Conservation (phyloP, 1,140 invertebrate species). For the Drosophila aff. region DNA sequence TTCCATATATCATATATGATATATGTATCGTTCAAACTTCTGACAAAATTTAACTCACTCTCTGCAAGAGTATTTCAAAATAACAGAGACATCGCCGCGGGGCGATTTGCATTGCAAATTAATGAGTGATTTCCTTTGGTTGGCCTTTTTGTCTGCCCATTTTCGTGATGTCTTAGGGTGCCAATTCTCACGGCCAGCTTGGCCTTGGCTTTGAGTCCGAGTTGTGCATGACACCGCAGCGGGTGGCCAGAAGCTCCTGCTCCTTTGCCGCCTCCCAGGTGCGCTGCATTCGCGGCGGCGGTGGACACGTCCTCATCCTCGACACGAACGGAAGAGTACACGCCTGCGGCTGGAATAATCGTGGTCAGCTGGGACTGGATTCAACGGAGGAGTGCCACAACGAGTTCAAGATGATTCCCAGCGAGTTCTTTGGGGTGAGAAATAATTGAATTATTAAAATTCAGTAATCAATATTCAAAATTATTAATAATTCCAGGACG, state of each 20-base stretch:
- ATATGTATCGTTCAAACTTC: not conserved
- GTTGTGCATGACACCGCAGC: slow-evolving; percentile 87
- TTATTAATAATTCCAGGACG: slow-evolving; percentile 66
- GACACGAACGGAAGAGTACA: slow-evolving; percentile 89
- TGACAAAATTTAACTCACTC: not conserved
- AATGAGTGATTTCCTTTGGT: slow-evolving; percentile 74
- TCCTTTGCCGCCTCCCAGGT: slow-evolving; percentile 86
- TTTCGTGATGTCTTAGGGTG: slow-evolving; percentile 87
- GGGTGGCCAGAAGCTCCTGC: slow-evolving; percentile 86
- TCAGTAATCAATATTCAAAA: not conserved
- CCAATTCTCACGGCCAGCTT: slow-evolving; percentile 94
- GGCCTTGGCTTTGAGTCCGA: slow-evolving; percentile 89
- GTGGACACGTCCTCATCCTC: slow-evolving; percentile 90
- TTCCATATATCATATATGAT: too few relatives aligned
- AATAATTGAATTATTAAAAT: not conserved
- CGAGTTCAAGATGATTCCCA: slow-evolving; percentile 71
- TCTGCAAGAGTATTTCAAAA: not conserved
- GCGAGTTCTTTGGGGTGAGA: slow-evolving; percentile 67
- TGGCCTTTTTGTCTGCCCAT: slow-evolving; percentile 18
- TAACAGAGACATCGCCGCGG: slow-evolving; percentile 34
- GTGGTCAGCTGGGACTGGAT: slow-evolving; percentile 90
- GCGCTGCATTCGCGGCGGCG: slow-evolving; percentile 89
- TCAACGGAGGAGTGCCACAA: slow-evolving; percentile 66
- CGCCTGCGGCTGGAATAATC: slow-evolving; percentile 95
- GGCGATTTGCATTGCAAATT: slow-evolving; percentile 77